Evolutionary conservation across 2,888 invertebrate genomes (phyloP), one percentile per base, ranked within the genome.

Genomic region (Drosophila affinis): DNA sequence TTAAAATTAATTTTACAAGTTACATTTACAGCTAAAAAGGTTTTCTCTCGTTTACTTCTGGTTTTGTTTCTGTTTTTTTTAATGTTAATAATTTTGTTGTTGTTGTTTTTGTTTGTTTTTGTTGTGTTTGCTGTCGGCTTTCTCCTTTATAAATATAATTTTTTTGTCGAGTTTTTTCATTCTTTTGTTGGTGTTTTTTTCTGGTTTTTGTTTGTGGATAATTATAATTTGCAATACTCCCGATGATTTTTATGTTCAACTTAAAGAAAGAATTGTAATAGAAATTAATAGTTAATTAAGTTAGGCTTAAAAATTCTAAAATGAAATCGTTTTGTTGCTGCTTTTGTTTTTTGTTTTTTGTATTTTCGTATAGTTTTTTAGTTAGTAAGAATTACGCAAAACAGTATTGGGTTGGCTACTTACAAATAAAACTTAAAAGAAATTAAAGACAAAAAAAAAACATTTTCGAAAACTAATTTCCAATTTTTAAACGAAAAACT

Each of bases 11-110:
- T 76, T 76, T 85, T 85, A 84, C 73, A 86, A 73, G 64, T 87
- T 83, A 88, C 76, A 85, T 81, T 85, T 87, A 87, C 75, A 81
- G 82, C 85, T 88, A 85, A 87, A 88, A 86, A 64, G 62, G 62
- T 61, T 58, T 62, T 75, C 24, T 71, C 62, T 72, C 54, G 56
- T 56, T 57, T 73, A 39, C 39, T 61, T 68, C 34, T 72, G 57
- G 34, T 72, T 72, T 52, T 74, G 51, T 75, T 55, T 61, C 54
- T 72, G n/a, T 51, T 58, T 62, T 64, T 61, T 52, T 51, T 57
- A 54, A 32, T 32, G 21, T 76, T 54, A 61, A 24, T 63, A 59
- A 17, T 68, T 59, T 68, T 62, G 57, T 54, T 72, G 61, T 54
- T 74, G 39, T 72, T 57, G 68, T 29, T 29, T 9, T 29, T 29